phyloP scores from a whole-genome alignment of 2,797 vertebrate species.

The Leptoclinus maculatus region DNA sequence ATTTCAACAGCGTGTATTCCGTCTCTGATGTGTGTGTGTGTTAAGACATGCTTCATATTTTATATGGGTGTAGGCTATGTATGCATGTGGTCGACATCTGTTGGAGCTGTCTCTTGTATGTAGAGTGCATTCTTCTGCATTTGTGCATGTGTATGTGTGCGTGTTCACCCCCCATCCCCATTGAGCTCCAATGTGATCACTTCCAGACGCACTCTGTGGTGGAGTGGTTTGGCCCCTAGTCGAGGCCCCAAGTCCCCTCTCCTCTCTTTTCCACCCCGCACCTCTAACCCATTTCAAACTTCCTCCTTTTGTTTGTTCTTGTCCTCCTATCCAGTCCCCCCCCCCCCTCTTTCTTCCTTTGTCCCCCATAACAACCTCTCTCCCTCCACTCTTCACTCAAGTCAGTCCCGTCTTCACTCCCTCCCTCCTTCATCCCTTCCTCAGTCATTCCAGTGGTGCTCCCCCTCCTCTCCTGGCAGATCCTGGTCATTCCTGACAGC shows the following conservation, averaged over 20 bases:
- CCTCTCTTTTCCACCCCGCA: slow-evolving; percentile 26
- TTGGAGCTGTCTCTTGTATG: slow-evolving; percentile 48
- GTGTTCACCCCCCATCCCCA: slow-evolving; percentile 30
- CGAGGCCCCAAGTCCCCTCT: slow-evolving; percentile 50
- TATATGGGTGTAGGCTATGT: slow-evolving; percentile 14
- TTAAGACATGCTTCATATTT: slow-evolving; percentile 20
- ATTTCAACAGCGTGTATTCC: slow-evolving; percentile 11
- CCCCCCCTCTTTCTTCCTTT: slow-evolving; percentile 5
- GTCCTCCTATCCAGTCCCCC: slow-evolving; percentile 6
- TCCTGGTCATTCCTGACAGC: slow-evolving; percentile 74
- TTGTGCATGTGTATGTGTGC: slow-evolving; percentile 29
- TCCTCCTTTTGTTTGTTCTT: slow-evolving; percentile 40
- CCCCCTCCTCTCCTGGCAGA: slow-evolving; percentile 76
- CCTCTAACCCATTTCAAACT: slow-evolving; percentile 33
- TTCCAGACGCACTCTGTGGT: slow-evolving; percentile 71
- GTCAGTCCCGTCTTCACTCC: slow-evolving; percentile 15
- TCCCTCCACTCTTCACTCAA: slow-evolving; percentile 15
- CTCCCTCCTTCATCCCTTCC: slow-evolving; percentile 18
- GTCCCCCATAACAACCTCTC: slow-evolving; percentile 12
- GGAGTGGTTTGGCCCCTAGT: slow-evolving; percentile 50
- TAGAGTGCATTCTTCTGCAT: slow-evolving; percentile 49
- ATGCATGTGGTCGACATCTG: slow-evolving; percentile 67
- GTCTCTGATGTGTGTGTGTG: slow-evolving; percentile 9
- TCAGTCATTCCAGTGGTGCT: slow-evolving; percentile 55
- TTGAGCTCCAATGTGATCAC: slow-evolving; percentile 64